Evolutionary conservation across 1,140 invertebrate species (phyloP).

Genomic region (Caenorhabditis brenneri): DNA sequence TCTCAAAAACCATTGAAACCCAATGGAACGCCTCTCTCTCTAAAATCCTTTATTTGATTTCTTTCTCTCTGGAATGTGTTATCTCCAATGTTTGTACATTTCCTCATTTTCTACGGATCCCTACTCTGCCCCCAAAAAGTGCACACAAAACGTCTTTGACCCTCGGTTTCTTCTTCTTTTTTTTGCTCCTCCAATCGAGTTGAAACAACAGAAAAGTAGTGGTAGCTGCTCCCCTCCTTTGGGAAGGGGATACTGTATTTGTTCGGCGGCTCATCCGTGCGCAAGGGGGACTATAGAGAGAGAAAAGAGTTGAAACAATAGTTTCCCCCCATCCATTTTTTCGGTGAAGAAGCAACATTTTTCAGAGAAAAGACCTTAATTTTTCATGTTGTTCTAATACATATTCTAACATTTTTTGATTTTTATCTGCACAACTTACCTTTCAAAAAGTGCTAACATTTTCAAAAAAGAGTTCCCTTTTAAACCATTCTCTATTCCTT

Average conservation of each 20-base stretch:
- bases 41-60: not conserved
- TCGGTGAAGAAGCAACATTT: not conserved
- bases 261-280: slow-evolving; percentile 11
- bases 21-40: no score
- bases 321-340: not conserved
- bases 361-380: not conserved
- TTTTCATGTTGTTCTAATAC: slow-evolving; percentile 13
- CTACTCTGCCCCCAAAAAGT: not conserved
- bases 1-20: no score
- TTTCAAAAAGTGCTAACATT: not conserved
- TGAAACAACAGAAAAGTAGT: slow-evolving; percentile 27
- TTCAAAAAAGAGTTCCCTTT: no score
- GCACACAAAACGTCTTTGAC: slow-evolving; percentile 14
- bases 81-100: slow-evolving; percentile 31
- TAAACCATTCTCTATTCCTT: not conserved
- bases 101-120: not conserved
- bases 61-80: not conserved
- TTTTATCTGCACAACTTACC: slow-evolving; percentile 35
- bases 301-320: slow-evolving; percentile 33
- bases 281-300: not conserved
- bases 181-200: slow-evolving; percentile 9
- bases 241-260: slow-evolving; percentile 39
- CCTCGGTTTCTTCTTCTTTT: slow-evolving; percentile 21
- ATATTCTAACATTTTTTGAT: not conserved
- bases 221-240: not conserved